Evolutionary conservation across 2,888 invertebrate species (phyloP).

Genomic region (Sycophila texana): DNA sequence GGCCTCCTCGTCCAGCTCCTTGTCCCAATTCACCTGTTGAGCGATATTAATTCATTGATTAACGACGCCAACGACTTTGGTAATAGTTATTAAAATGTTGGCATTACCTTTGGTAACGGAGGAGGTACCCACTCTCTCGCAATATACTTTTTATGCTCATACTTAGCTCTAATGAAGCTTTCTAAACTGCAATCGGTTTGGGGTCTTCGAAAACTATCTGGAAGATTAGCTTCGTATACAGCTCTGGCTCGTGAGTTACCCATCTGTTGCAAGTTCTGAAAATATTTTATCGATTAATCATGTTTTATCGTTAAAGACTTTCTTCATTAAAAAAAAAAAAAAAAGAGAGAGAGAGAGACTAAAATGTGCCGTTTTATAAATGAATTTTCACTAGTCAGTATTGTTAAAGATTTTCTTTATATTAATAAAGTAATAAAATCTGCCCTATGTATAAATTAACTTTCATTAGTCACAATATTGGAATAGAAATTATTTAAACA

Average conservation of each 20-base stretch:
- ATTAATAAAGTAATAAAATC: no score
- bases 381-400: no score
- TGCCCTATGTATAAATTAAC: no score
- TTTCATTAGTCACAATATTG: no score
- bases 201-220: slow-evolving; percentile 96
- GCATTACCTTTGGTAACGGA: slow-evolving; percentile 85
- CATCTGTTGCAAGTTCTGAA: slow-evolving; percentile 92
- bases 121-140: slow-evolving; percentile 98
- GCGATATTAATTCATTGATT: background rate
- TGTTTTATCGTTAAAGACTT: no score
- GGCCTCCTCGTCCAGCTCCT: slow-evolving; percentile 91
- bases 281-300: background rate
- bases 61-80: background rate
- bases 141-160: slow-evolving; percentile 98
- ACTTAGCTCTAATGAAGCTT: slow-evolving; percentile 97
- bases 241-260: slow-evolving; percentile 97
- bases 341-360: no score
- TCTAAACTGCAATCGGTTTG: slow-evolving; percentile 96
- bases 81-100: background rate
- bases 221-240: slow-evolving; percentile 97
- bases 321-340: no score
- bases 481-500: no score
- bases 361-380: background rate
- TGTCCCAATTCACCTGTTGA: slow-evolving; percentile 82
- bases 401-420: no score